These are phyloP conservation scores for Athene cunicularia DNA, from an alignment of 2,113 vertebrate species.

Conservation along the genomic window DNA sequence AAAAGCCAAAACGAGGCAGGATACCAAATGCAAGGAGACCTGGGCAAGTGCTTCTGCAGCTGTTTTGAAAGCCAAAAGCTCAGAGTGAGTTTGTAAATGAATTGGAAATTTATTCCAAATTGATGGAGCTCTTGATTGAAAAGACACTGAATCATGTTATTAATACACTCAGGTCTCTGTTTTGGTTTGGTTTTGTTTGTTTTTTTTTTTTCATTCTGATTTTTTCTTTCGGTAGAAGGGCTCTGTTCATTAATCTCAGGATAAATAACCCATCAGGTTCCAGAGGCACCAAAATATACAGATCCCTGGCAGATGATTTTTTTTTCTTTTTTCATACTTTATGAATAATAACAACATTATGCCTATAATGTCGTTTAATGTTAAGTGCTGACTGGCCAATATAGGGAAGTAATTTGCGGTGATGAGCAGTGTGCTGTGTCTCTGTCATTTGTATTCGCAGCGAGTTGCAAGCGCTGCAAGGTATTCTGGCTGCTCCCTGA, in stretches of 20 bases:
- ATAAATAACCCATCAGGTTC: constrained; percentile 25
- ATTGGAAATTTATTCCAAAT: constrained; percentile 55
- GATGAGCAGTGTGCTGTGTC: not conserved
- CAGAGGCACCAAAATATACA: not conserved
- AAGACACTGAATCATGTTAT: constrained; percentile 25
- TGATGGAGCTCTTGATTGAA: constrained; percentile 41
- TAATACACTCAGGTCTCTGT: not conserved
- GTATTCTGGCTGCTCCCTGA: not conserved
- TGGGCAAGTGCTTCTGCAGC: not conserved
- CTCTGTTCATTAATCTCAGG: constrained; percentile 14
- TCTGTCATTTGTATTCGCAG: not conserved
- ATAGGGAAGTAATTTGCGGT: not conserved
- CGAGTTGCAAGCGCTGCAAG: fast-evolving
- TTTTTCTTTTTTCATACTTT: not conserved
- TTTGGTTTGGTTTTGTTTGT: too few species aligned
- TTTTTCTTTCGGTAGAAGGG: not conserved
- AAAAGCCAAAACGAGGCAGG: not conserved
- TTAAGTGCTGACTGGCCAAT: not conserved
- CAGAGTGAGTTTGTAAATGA: constrained; percentile 5
- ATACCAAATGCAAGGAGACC: not conserved
- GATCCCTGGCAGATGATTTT: not conserved
- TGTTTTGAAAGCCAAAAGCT: constrained; percentile 25
- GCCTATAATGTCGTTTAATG: not conserved
- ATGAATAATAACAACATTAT: constrained; percentile 26
- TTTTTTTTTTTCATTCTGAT: not conserved